Conservation (phyloP, 2,797 vertebrate species). For the Alca torda region DNA sequence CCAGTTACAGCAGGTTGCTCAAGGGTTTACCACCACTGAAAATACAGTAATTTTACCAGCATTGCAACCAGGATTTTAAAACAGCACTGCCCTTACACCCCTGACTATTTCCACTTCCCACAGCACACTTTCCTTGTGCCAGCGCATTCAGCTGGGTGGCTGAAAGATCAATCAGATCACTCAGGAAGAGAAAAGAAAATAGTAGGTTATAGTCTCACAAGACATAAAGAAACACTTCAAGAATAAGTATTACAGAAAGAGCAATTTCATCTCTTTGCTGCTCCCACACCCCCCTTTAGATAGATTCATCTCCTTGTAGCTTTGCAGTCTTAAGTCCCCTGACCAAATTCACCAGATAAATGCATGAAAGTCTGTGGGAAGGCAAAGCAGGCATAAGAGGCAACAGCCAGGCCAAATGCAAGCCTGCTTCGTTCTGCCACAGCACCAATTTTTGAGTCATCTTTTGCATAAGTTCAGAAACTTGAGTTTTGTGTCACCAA, state of each 20-base stretch:
- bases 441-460: not conserved
- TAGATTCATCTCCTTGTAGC: not conserved
- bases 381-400: not conserved
- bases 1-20: not conserved
- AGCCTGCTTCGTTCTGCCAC: not conserved
- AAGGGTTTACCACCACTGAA: not conserved
- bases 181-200: not conserved
- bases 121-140: not conserved
- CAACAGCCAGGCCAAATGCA: not conserved
- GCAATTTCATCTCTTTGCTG: rapidly evolving
- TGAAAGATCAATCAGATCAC: not conserved
- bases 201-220: not conserved
- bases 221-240: not conserved
- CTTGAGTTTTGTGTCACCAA: not conserved
- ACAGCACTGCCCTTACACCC: not conserved
- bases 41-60: not conserved
- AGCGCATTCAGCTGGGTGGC: not conserved
- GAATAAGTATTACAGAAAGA: not conserved
- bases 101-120: not conserved
- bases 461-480: not conserved
- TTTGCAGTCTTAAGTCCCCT: not conserved
- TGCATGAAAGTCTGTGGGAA: not conserved
- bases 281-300: not conserved
- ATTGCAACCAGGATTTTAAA: not conserved
- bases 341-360: not conserved